Percentiles rank a stretch among this genome's conserved stretches.
These are phyloP conservation scores for Protophormia terraenovae DNA, from an alignment of 2,888 invertebrate species.

Conservation along the genomic window DNA sequence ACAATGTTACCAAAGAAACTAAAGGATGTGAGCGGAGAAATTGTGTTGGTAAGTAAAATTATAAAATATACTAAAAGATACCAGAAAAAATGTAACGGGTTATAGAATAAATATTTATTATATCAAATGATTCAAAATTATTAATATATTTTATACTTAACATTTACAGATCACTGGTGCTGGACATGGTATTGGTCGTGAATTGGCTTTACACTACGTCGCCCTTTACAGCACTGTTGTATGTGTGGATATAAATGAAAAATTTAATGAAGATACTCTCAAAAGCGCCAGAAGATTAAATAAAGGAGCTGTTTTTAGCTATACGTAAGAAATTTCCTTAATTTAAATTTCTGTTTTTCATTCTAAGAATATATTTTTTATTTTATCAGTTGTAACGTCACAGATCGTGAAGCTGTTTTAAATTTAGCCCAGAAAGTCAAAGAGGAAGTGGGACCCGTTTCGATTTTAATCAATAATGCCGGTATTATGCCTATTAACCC, in stretches of 20 bases:
- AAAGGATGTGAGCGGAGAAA: constrained; percentile 88
- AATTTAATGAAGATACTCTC: constrained; percentile 86
- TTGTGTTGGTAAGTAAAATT: constrained; percentile 86
- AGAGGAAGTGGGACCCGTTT: constrained; percentile 88
- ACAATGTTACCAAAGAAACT: constrained; percentile 80
- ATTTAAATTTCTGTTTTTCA: neutral
- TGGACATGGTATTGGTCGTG: constrained; percentile 92
- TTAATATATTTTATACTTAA: no score
- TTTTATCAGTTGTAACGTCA: constrained; percentile 88
- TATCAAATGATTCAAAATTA: no score
- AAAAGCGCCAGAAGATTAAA: constrained; percentile 82
- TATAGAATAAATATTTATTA: no score
- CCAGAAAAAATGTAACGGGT: no score
- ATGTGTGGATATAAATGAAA: constrained; percentile 89
- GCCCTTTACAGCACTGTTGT: constrained; percentile 87
- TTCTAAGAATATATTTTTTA: neutral
- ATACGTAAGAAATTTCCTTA: constrained; percentile 79
- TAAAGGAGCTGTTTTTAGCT: constrained; percentile 80
- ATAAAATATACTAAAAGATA: no score
- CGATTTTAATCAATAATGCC: constrained; percentile 92
- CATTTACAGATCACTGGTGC: constrained; percentile 89
- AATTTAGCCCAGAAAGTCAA: constrained; percentile 85
- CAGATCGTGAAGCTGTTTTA: constrained; percentile 86
- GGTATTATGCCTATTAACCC: constrained; percentile 92
- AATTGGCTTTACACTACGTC: constrained; percentile 88